These are phyloP conservation scores for Nomada hirtipes DNA, from an alignment of 2,888 invertebrate species.

Conservation along the genomic window DNA sequence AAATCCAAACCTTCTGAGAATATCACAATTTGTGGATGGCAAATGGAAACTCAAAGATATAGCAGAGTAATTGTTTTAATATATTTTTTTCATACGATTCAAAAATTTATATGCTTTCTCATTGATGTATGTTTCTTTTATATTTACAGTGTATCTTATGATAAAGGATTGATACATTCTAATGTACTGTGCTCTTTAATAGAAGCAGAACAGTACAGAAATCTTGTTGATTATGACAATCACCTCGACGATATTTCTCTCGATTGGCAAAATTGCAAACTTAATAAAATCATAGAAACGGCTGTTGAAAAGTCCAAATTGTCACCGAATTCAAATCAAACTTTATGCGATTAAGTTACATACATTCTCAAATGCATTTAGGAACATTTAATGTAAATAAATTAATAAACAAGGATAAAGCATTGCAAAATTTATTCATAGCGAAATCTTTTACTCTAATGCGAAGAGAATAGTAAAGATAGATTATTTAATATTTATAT, in stretches of 20 bases:
- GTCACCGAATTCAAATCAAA: conserved; percentile 1
- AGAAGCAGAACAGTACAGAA: conserved; percentile 89
- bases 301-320: conserved; percentile 69
- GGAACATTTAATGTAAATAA: conserved; percentile 34
- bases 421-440: conserved; percentile 10
- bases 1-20: conserved; percentile 89
- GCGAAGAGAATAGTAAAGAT: not conserved
- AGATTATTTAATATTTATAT: conserved; percentile 5
- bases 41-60: conserved; percentile 90
- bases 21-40: conserved; percentile 89
- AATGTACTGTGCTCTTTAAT: conserved; percentile 90
- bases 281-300: conserved; percentile 87
- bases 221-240: conserved; percentile 98
- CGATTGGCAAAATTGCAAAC: conserved; percentile 94
- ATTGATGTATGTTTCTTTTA: conserved; percentile 11
- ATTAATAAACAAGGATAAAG: conserved; percentile 9
- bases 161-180: conserved; percentile 84
- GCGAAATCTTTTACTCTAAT: not conserved
- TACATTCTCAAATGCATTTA: conserved; percentile 28
- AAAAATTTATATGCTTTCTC: not conserved
- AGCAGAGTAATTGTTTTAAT: conserved; percentile 81
- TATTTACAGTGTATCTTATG: conserved; percentile 76
- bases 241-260: conserved; percentile 95
- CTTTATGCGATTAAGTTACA: conserved; percentile 8
- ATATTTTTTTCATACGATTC: conserved; percentile 2